phyloP scores from a whole-genome alignment of 2,113 vertebrate species.

The Hypocryptadius cinnamomeus region DNA sequence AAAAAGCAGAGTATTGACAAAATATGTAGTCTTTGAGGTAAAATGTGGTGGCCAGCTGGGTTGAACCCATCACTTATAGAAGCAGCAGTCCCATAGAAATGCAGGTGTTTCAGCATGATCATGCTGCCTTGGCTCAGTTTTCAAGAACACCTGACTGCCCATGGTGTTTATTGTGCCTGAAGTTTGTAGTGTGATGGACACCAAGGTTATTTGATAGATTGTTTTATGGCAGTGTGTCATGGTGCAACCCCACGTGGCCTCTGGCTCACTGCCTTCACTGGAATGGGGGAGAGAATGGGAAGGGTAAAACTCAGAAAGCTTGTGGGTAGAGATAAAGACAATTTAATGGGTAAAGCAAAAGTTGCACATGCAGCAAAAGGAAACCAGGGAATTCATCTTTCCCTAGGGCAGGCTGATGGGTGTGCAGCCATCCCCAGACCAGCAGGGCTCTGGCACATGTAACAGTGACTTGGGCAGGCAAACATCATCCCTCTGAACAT shows the following conservation, averaged over 20 bases:
- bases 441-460: rapidly evolving
- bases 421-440: neutral
- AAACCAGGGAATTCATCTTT: neutral
- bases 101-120: neutral
- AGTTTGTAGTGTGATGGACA: neutral
- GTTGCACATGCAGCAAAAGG: neutral
- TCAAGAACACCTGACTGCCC: neutral
- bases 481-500: neutral
- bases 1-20: neutral
- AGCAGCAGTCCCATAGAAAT: neutral
- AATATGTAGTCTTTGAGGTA: neutral
- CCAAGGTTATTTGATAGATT: neutral
- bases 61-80: neutral
- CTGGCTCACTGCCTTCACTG: neutral
- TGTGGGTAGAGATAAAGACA: rapidly evolving
- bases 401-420: neutral
- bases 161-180: neutral
- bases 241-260: neutral
- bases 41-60: neutral
- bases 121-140: neutral
- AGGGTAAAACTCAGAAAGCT: neutral
- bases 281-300: neutral
- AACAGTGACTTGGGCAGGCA: neutral
- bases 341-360: neutral
- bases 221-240: neutral